A percentile compares a stretch with the other conserved stretches of the same genome.
Evolutionary conservation across 2,888 invertebrate genomes (phyloP).

Genomic region (Caenorhabditis sp.): DNA sequence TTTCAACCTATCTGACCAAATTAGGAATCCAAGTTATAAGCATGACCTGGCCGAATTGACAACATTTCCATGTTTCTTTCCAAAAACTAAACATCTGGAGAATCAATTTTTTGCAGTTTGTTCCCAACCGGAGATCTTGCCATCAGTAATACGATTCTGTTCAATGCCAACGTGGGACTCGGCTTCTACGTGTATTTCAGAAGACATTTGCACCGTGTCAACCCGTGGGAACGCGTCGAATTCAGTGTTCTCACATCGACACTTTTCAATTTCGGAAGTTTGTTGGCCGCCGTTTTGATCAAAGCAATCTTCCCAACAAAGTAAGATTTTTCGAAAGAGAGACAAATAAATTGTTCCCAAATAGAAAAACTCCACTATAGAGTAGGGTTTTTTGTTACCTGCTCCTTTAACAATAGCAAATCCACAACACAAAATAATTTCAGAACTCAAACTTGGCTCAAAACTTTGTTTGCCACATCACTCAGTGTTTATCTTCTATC

Average conservation of each 20-base stretch:
- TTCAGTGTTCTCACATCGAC: conserved; percentile 75
- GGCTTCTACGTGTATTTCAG: conserved; percentile 79
- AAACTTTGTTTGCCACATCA: conserved; percentile 79
- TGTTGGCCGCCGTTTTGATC: conserved; percentile 86
- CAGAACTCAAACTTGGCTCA: conserved; percentile 71
- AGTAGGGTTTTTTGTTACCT: too few relatives aligned
- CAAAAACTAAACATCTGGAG: too few relatives aligned
- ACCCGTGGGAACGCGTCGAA: conserved; percentile 64
- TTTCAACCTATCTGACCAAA: too few relatives aligned
- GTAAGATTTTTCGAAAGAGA: conserved; percentile 27
- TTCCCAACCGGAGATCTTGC: conserved; percentile 71
- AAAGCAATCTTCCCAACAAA: conserved; percentile 82
- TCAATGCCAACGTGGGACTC: conserved; percentile 83
- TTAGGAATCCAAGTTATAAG: too few relatives aligned
- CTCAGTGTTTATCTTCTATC: conserved; percentile 79
- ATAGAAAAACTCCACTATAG: too few relatives aligned
- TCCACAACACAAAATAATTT: background rate
- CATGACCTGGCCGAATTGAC: too few relatives aligned
- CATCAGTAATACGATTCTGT: conserved; percentile 79
- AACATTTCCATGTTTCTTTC: too few relatives aligned
- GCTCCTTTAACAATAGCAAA: too few relatives aligned
- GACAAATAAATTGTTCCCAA: too few relatives aligned
- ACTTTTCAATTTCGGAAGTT: conserved; percentile 87
- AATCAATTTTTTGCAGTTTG: conserved; percentile 59
- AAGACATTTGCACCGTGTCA: conserved; percentile 57